A percentile compares a stretch with the other conserved stretches of the same genome.
Evolutionary conservation across 2,797 vertebrate species (phyloP).

Genomic region (Myotis planiceps): DNA sequence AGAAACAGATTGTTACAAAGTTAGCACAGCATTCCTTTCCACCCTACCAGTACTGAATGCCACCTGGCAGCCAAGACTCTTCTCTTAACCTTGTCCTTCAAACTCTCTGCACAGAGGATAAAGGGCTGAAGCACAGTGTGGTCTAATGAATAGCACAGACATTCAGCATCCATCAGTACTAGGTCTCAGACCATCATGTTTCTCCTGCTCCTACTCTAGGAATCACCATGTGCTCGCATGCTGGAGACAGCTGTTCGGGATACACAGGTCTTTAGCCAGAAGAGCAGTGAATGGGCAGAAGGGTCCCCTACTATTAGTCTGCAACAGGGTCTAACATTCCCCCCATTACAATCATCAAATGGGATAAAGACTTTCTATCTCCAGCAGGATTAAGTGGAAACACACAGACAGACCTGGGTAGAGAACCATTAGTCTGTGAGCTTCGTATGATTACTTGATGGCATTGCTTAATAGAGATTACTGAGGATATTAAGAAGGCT

Average conservation of each 20-base stretch:
- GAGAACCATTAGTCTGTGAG: background rate
- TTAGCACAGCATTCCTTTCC: background rate
- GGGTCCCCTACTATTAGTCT: background rate
- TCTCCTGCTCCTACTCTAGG: background rate
- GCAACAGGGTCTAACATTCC: background rate
- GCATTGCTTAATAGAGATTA: background rate
- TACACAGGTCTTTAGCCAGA: background rate
- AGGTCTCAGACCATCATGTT: background rate
- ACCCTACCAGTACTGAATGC: background rate
- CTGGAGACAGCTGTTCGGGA: background rate
- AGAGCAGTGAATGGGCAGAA: background rate
- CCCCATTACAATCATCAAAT: background rate
- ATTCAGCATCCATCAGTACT: background rate
- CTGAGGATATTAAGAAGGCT: background rate
- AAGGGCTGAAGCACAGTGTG: background rate
- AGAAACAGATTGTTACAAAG: constrained; percentile 29
- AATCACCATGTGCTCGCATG: background rate
- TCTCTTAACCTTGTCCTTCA: background rate
- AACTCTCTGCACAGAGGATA: background rate
- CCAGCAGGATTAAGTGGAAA: background rate
- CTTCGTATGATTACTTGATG: background rate
- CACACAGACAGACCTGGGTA: background rate
- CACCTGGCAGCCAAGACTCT: background rate
- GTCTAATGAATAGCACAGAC: background rate
- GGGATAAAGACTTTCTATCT: background rate